These are phyloP conservation scores for Chrysocyon brachyurus DNA, from an alignment of 2,797 vertebrate species.

Conservation along the genomic window DNA sequence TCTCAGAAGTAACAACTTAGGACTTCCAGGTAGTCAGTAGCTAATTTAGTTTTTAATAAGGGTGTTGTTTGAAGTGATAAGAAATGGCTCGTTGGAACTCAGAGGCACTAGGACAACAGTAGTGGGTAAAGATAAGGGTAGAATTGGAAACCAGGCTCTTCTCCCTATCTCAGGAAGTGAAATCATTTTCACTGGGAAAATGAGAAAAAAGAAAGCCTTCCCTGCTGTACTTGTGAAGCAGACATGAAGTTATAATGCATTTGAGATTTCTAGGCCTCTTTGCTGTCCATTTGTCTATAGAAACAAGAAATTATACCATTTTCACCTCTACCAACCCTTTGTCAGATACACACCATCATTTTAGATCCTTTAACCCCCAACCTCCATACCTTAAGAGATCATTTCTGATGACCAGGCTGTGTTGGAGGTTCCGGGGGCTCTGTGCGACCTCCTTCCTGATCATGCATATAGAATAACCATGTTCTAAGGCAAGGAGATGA, in stretches of 20 bases:
- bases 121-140: not conserved
- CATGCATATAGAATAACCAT: not conserved
- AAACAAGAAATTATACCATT: not conserved
- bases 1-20: slow-evolving; percentile 23
- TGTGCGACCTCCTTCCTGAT: not conserved
- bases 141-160: not conserved
- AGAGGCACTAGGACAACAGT: not conserved
- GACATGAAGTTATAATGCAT: not conserved
- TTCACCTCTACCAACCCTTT: not conserved
- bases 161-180: slow-evolving; percentile 15
- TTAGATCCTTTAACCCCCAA: not conserved
- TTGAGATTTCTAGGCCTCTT: not conserved
- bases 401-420: not conserved
- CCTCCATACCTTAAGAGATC: not conserved
- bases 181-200: slow-evolving; percentile 66
- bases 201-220: slow-evolving; percentile 31
- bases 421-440: accelerated
- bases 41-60: slow-evolving; percentile 75
- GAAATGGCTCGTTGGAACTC: slow-evolving; percentile 60
- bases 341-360: not conserved
- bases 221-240: not conserved
- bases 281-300: not conserved
- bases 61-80: slow-evolving; percentile 74
- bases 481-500: not conserved
- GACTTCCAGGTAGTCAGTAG: slow-evolving; percentile 2